These are phyloP conservation scores for Caiman crocodilus DNA, from an alignment of 2,797 vertebrate species.

Conservation along the genomic window DNA sequence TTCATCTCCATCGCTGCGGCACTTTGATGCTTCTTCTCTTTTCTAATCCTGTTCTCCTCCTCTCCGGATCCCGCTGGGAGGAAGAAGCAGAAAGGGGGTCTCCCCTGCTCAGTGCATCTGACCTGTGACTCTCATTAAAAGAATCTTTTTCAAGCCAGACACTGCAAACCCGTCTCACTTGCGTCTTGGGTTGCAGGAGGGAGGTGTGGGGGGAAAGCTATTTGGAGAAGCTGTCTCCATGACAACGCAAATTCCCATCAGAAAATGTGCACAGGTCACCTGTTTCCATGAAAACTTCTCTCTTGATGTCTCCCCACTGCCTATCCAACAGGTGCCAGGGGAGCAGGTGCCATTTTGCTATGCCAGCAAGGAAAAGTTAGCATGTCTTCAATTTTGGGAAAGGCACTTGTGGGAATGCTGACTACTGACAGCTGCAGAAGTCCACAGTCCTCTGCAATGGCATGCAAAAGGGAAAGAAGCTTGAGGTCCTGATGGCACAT, in stretches of 20 bases:
- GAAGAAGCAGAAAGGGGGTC: neutral
- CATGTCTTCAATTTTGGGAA: neutral
- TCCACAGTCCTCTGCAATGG: neutral
- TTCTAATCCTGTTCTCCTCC: neutral
- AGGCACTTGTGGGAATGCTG: neutral
- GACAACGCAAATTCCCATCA: constrained; percentile 74
- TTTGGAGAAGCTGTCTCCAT: constrained; percentile 76
- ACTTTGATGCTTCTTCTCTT: constrained; percentile 20
- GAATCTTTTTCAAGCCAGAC: constrained; percentile 31
- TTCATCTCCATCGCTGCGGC: neutral
- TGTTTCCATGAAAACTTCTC: constrained; percentile 68
- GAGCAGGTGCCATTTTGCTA: neutral
- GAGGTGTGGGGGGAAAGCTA: constrained; percentile 71
- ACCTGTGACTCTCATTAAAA: constrained; percentile 38
- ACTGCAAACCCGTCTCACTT: constrained; percentile 62
- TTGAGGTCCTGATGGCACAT: neutral
- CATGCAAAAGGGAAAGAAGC: neutral
- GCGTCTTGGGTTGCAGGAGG: constrained; percentile 69
- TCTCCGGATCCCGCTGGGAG: neutral
- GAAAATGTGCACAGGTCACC: constrained; percentile 70
- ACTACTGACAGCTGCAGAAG: neutral
- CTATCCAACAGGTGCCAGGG: constrained; percentile 9
- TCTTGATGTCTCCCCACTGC: neutral
- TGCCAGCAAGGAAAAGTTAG: neutral
- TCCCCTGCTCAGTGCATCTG: neutral